Conservation (phyloP, 2,797 vertebrate genomes). For the Clarias platycephalus region DNA sequence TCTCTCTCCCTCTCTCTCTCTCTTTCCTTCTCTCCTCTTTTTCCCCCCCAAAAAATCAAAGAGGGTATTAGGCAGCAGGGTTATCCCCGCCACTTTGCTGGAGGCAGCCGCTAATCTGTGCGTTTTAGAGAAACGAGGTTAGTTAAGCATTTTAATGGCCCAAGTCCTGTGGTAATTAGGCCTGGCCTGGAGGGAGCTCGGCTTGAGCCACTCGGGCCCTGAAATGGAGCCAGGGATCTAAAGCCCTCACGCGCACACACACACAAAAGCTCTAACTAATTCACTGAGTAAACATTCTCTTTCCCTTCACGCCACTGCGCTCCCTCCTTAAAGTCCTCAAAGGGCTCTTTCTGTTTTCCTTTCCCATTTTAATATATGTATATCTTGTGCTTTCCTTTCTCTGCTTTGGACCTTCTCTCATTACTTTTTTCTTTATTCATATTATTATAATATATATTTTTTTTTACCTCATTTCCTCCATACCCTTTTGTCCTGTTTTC, state of each 20-base stretch:
- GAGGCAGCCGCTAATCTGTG: constrained; percentile 94
- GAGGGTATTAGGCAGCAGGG: constrained; percentile 91
- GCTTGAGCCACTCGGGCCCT: constrained; percentile 94
- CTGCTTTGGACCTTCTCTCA: constrained; percentile 5
- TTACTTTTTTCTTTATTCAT: constrained; percentile 26
- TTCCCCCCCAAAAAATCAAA: constrained; percentile 78
- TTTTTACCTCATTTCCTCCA: background rate
- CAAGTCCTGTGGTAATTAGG: constrained; percentile 99
- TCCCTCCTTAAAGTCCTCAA: constrained; percentile 90
- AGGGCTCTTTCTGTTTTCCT: constrained; percentile 58
- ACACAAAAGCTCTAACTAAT: constrained; percentile 99
- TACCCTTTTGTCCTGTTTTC: background rate
- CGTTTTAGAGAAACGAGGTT: constrained; percentile 94
- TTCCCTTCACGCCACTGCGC: constrained; percentile 88
- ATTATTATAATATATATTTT: background rate
- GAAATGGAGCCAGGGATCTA: constrained; percentile 94
- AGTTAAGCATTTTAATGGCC: constrained; percentile 99
- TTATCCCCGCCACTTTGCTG: constrained; percentile 89
- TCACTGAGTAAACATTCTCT: constrained; percentile 99
- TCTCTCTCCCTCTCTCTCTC: background rate
- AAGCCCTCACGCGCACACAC: constrained; percentile 85
- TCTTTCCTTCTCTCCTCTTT: constrained; percentile 54
- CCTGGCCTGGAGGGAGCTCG: constrained; percentile 95
- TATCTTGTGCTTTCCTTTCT: constrained; percentile 27
- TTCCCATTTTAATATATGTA: constrained; percentile 6